Evolutionary conservation across 2,797 vertebrate genomes (phyloP), one percentile per base, ranked within the genome.

Genomic region (Xyrichtys novacula): DNA sequence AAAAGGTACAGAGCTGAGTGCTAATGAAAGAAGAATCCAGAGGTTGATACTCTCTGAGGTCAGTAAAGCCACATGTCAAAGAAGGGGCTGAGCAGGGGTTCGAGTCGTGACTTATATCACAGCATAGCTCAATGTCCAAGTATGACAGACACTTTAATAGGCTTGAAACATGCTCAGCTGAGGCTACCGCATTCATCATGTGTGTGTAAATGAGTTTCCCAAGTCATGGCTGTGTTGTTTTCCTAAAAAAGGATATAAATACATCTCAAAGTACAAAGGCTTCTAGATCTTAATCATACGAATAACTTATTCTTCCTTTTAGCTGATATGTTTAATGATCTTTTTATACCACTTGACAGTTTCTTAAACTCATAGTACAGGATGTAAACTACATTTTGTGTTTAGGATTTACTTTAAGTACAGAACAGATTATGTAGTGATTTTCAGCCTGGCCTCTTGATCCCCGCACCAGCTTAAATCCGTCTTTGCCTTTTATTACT

Each of bases 381-480:
- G 75, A 74, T 40, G 59, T 36, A 72, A 72, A 69, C 17, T 39
- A 61, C 67, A 68, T 70, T 71, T 76, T n/a, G 59, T 74, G 58
- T 78, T 84, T 66, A 62, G 62, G 74, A 63, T 80, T 66, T 65
- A 66, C 58, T 86, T 71, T 8, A 74, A 80, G 80, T 31, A 20
- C 32, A 61, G 73, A 80, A 65, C 62, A 84, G 88, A 90, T 90
- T 87, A 88, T 26, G 73, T 39, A 39, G 71, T 73, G 65, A 82
- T 84, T 87, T 89, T 63, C 67, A 81, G 72, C 63, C 56, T 74
- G 78, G 67, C 74, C 63, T 86, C 76, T 85, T 90, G 80, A 87
- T 83, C 76, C 81, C 69, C 20, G 31, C 22, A 64, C 71, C 72
- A 70, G 67, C 63, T 76, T 79, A 87, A 88, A 82, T 82, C 81